Conservation (phyloP, 2,888 invertebrate genomes). For the Schrankia costaestrigalis region DNA sequence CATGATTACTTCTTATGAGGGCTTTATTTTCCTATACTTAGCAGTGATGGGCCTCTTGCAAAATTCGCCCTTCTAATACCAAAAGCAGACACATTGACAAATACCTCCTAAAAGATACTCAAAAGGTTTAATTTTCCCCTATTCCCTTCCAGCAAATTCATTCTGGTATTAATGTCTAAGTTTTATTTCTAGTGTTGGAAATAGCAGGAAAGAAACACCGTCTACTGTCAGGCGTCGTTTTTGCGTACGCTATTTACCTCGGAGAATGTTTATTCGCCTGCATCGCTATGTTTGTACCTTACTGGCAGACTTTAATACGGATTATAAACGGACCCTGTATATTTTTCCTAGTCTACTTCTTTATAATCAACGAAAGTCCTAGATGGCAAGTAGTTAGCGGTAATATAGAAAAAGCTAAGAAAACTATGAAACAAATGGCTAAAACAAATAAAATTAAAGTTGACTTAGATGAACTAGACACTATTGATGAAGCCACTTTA, state of each 20-base stretch:
- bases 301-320: slow-evolving; percentile 58
- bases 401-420: slow-evolving; percentile 51
- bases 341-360: slow-evolving; percentile 46
- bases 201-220: slow-evolving; percentile 51
- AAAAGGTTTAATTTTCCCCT: too few species aligned
- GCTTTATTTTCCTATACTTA: too few species aligned
- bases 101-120: too few species aligned
- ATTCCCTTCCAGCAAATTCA: too few species aligned
- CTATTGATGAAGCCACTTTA: slow-evolving; percentile 42
- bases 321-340: slow-evolving; percentile 59
- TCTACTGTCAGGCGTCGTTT: slow-evolving; percentile 54
- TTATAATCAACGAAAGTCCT: slow-evolving; percentile 56
- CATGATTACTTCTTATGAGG: too few species aligned
- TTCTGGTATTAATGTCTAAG: too few species aligned
- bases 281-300: slow-evolving; percentile 56
- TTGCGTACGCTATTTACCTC: slow-evolving; percentile 55
- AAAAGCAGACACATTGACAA: too few species aligned
- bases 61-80: too few species aligned
- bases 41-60: too few species aligned
- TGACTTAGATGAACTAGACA: slow-evolving; percentile 41
- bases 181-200: slow-evolving; percentile 55
- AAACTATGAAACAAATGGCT: slow-evolving; percentile 44
- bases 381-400: slow-evolving; percentile 64
- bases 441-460: slow-evolving; percentile 52
- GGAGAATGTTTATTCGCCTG: slow-evolving; percentile 58